Conservation (phyloP, 2,888 invertebrate genomes). For the Thumatha senex region DNA sequence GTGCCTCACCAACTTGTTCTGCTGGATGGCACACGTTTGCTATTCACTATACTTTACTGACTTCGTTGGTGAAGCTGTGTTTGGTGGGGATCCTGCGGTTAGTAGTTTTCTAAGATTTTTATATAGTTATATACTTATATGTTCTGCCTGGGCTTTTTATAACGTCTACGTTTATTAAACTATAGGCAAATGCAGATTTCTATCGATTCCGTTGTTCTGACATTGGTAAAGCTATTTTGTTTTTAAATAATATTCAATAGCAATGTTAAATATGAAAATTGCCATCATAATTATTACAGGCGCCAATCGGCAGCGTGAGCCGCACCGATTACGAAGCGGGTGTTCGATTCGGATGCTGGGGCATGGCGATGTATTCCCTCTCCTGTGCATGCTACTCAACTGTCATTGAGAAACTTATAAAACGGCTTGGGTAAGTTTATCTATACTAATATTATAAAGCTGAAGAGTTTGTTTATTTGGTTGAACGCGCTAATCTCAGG, state of each 20-base stretch:
- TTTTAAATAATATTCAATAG: neutral
- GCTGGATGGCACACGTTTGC: constrained; percentile 99
- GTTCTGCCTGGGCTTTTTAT: no score
- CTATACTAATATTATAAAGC: neutral
- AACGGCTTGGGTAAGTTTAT: constrained; percentile 84
- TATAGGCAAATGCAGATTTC: no score
- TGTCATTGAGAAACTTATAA: constrained; percentile 93
- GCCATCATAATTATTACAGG: constrained; percentile 78
- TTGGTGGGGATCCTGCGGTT: constrained; percentile 93
- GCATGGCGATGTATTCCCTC: constrained; percentile 97
- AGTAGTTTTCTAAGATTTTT: constrained; percentile 43
- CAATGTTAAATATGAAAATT: constrained; percentile 9
- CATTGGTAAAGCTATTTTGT: no score
- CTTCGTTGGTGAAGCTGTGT: constrained; percentile 96
- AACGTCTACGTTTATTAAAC: no score
- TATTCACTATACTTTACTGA: constrained; percentile 98
- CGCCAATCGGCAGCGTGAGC: constrained; percentile 85
- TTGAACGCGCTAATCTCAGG: no score
- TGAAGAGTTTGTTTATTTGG: no score
- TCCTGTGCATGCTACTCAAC: constrained; percentile 97
- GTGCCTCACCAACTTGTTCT: constrained; percentile 96
- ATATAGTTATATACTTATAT: neutral
- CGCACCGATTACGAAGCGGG: constrained; percentile 93
- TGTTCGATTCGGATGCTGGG: constrained; percentile 97
- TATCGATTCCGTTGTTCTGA: no score